phyloP scores from a whole-genome alignment of 2,113 vertebrate genomes.

The Nothocercus julius region DNA sequence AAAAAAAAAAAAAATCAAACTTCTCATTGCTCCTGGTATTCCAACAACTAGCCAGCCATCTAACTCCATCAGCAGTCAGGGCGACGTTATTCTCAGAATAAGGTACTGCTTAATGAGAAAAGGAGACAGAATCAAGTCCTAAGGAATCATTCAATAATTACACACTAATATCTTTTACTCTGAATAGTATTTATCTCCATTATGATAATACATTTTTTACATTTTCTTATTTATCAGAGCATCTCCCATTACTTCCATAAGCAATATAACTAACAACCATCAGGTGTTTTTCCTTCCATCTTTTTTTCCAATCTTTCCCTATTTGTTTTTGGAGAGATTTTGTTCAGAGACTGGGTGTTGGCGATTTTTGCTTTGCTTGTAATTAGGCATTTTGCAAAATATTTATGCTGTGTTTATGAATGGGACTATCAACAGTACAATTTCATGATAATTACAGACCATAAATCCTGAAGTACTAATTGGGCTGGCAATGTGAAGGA shows the following conservation, averaged over 20 bases:
- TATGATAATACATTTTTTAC: background rate
- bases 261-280: background rate
- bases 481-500: conserved; percentile 7
- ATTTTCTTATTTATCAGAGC: background rate
- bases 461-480: background rate
- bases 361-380: background rate
- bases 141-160: background rate
- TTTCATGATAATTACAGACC: background rate
- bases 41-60: background rate
- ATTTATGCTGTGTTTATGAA: background rate
- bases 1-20: background rate
- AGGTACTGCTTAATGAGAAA: background rate
- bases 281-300: background rate
- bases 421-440: background rate
- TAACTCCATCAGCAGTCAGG: background rate
- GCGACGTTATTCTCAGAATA: background rate
- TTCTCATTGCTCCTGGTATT: background rate
- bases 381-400: background rate
- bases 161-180: background rate
- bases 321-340: background rate
- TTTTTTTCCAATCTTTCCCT: background rate
- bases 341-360: background rate
- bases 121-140: background rate
- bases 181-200: background rate
- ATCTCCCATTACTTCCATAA: background rate